These are phyloP conservation scores for Eristalis intricaria DNA, from an alignment of 2,888 invertebrate species.

Conservation along the genomic window DNA sequence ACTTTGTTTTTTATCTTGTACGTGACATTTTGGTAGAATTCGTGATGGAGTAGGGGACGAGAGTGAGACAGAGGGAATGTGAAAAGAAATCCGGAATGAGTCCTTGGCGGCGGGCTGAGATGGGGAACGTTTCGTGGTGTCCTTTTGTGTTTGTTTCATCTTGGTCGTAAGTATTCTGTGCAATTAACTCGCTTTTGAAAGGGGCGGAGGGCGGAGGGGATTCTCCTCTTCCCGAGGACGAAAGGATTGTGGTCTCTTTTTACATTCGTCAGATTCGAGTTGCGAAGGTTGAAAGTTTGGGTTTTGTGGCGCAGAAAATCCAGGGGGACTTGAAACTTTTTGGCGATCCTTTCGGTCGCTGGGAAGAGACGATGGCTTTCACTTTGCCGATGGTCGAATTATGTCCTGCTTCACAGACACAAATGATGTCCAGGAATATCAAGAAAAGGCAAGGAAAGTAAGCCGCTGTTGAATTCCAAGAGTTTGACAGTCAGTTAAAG, in stretches of 20 bases:
- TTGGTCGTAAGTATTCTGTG: slow-evolving; percentile 24
- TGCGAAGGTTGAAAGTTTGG: background rate
- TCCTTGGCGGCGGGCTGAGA: slow-evolving; percentile 5
- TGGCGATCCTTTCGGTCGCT: background rate
- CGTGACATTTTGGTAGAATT: slow-evolving; percentile 63
- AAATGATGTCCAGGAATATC: too few relatives aligned
- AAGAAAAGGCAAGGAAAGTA: too few relatives aligned
- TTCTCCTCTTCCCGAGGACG: background rate
- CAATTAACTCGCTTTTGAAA: slow-evolving; percentile 31
- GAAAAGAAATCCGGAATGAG: slow-evolving; percentile 22
- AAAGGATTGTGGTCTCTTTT: background rate
- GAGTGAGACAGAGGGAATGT: background rate
- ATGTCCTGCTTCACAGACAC: background rate
- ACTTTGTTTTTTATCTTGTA: slow-evolving; percentile 45
- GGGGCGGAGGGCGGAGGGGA: background rate
- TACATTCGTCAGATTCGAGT: background rate
- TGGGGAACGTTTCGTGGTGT: slow-evolving; percentile 10
- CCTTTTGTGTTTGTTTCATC: slow-evolving; percentile 31
- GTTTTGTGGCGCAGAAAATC: background rate
- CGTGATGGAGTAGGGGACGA: slow-evolving; percentile 12
- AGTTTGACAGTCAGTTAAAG: too few relatives aligned
- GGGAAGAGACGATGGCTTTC: too few relatives aligned
- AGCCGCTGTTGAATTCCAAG: too few relatives aligned
- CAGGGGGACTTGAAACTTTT: background rate
- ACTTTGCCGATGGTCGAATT: background rate